phyloP scores from a whole-genome alignment of 1,140 invertebrate genomes.

The Drosophila oshimai region DNA sequence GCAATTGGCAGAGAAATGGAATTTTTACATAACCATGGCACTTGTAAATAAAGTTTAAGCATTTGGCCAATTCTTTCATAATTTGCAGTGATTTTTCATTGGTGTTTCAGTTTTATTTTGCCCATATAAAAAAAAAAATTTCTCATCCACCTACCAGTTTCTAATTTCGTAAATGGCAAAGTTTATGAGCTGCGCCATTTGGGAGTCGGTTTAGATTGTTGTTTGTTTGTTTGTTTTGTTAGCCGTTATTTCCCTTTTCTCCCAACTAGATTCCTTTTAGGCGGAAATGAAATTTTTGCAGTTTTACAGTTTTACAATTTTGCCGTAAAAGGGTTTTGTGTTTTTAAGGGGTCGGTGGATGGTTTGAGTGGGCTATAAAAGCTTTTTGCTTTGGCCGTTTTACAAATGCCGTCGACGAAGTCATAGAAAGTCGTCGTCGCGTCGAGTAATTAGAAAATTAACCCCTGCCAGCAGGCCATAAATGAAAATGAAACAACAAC shows the following conservation, averaged over 20 bases:
- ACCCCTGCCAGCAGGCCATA: constrained; percentile 67
- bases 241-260: constrained; percentile 10
- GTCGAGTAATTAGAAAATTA: constrained; percentile 77
- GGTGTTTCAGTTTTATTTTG: constrained; percentile 15
- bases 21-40: constrained; percentile 1
- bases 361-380: constrained; percentile 51
- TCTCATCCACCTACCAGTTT: neutral
- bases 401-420: constrained; percentile 50
- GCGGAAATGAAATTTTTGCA: constrained; percentile 58
- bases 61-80: constrained; percentile 25
- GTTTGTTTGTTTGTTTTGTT: constrained; percentile 52
- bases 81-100: constrained; percentile 26
- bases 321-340: constrained; percentile 16
- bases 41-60: constrained; percentile 31
- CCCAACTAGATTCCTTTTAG: constrained; percentile 32
- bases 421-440: constrained; percentile 73
- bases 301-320: constrained; percentile 53
- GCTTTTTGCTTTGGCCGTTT: constrained; percentile 54
- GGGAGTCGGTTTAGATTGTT: constrained; percentile 36
- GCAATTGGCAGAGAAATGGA: constrained; percentile 24
- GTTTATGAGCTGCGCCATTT: constrained; percentile 60
- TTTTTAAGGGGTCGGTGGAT: neutral
- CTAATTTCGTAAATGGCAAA: constrained; percentile 54
- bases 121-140: neutral
- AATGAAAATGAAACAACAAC: constrained; percentile 56